Percentiles rank a stretch among this genome's conserved stretches.
Evolutionary conservation across 2,797 vertebrate genomes (phyloP).

Genomic region (Hybognathus amarus): DNA sequence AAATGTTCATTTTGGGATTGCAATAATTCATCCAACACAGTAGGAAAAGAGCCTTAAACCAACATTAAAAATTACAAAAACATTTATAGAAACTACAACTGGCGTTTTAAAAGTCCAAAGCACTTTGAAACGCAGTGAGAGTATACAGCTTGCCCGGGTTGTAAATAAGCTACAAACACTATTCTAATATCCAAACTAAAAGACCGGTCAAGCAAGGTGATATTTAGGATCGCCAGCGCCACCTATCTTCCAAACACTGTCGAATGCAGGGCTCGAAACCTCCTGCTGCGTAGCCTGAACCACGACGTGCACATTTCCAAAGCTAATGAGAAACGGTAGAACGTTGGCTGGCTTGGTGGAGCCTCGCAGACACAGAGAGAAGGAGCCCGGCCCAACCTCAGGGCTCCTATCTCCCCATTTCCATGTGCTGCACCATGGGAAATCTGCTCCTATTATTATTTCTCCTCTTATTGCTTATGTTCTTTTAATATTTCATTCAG

Average conservation of each 20-base stretch:
- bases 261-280: conserved; percentile 2
- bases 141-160: conserved; percentile 22
- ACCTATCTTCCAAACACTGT: conserved; percentile 53
- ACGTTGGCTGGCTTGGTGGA: conserved; percentile 44
- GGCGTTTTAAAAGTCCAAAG: conserved; percentile 49
- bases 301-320: conserved; percentile 59
- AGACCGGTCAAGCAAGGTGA: conserved; percentile 12
- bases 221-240: conserved; percentile 56
- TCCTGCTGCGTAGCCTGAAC: conserved; percentile 32
- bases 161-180: conserved; percentile 49
- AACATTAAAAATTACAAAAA: conserved; percentile 49
- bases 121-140: conserved; percentile 36
- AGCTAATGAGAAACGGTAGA: conserved; percentile 61
- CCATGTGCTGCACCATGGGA: conserved; percentile 62
- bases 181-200: conserved; percentile 20
- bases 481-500: conserved; percentile 63
- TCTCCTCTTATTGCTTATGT: conserved; percentile 63
- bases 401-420: conserved; percentile 59
- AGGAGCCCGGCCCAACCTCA: conserved; percentile 51
- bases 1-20: conserved; percentile 24
- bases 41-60: conserved; percentile 30
- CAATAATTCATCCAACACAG: conserved; percentile 33
- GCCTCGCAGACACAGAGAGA: conserved; percentile 50
- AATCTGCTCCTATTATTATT: conserved; percentile 64
- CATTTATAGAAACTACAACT: conserved; percentile 44